Base-by-base conservation (phyloP, 1,140 invertebrate species). In the Listronotus oregonensis region DNA sequence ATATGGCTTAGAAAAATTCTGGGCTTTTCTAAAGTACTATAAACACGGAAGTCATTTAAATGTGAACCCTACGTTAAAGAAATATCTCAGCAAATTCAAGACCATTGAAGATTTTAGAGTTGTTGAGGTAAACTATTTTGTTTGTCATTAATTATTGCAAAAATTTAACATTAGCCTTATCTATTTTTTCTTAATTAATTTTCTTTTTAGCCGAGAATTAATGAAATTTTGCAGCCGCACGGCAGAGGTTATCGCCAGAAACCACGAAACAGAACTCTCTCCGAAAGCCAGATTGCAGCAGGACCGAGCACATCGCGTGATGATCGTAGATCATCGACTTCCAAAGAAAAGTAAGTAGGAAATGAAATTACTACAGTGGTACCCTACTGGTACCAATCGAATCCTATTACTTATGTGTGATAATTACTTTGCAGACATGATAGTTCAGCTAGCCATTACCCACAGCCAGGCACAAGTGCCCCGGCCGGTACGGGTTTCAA, bases 1-100 rank as follows among this genome's bases (percentile, higher is more conserved):
- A 15, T 99, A 99, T 83, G 97, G 97, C 42, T 81, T 99, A 47
- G 97, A 99, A 82, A 99, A 99, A 80, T 99, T 99, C 81, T 98
- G 96, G 95, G 96, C 96, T 43, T 99, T 98, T 83, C 81, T 97
- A 6, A 98, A 98, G 80, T 96, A 95, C 82, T 95, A 94, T 80
- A 94, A 92, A 78, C 87, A 92, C 70, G 86, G 89, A 14, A 82
- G 81, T 27, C 87, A 89, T 58, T 82, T 98, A 21, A 86, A 91
- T 60, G 90, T 98, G 17, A 87, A 94, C 71, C 82, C 90, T 6
- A 88, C 89, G 73, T 81, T 99, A 42, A 84, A 88, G 64, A 89
- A 89, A 49, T 90, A 91, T 78, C 80, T 99, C 42, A 86, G 87
- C 32, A 94, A 92, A 74, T 99, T 95, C 79, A 95, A 97, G 78